These are phyloP conservation scores for Syritta pipiens DNA, from an alignment of 2,888 invertebrate species.

Conservation along the genomic window DNA sequence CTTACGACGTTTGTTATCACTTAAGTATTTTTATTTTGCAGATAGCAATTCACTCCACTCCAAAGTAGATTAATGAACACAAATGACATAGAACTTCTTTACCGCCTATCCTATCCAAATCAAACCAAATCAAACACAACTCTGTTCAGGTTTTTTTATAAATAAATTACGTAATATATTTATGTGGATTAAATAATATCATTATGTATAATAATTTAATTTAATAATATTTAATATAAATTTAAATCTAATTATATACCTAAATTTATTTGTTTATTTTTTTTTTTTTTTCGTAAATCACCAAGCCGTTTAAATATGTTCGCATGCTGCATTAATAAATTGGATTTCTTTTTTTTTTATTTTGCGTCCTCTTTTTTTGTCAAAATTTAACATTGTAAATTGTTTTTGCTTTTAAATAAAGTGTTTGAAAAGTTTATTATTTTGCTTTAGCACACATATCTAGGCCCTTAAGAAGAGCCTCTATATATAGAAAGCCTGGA, in stretches of 20 bases:
- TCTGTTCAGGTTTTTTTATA: slow-evolving; percentile 31
- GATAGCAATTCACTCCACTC: no score
- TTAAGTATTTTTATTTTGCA: no score
- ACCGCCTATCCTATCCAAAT: no score
- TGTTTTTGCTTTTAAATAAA: slow-evolving; percentile 7
- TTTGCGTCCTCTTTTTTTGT: background rate
- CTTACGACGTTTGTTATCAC: no score
- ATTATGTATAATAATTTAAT: slow-evolving; percentile 49
- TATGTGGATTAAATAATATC: slow-evolving; percentile 50
- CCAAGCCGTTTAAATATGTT: slow-evolving; percentile 47
- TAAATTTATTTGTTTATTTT: no score
- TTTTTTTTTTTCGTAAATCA: slow-evolving; percentile 57
- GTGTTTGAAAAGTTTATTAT: background rate
- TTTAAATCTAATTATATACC: slow-evolving; percentile 48
- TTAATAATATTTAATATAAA: slow-evolving; percentile 35
- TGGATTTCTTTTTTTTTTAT: slow-evolving; percentile 1
- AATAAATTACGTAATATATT: slow-evolving; percentile 56
- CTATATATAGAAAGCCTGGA: background rate
- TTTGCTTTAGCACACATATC: background rate
- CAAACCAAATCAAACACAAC: background rate
- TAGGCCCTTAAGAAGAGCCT: background rate
- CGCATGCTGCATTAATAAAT: slow-evolving; percentile 37
- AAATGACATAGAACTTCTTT: no score
- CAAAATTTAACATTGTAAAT: slow-evolving; percentile 7
- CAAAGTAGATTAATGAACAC: no score